These are phyloP conservation scores for Gnathonemus echidnorhynchus DNA, from an alignment of 2,113 vertebrate genomes.

Conservation along the genomic window DNA sequence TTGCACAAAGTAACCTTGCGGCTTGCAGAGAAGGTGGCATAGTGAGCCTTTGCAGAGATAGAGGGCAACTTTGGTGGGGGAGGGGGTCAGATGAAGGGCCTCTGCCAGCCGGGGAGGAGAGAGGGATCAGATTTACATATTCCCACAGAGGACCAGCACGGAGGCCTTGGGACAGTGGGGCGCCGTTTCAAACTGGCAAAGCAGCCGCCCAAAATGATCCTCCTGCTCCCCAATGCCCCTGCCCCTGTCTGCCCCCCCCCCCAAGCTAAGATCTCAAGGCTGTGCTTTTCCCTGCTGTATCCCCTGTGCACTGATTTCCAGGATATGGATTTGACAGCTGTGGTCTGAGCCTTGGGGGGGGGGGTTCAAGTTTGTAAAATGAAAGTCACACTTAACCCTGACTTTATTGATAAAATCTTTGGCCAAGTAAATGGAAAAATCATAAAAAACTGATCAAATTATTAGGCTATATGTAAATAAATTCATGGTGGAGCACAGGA, in stretches of 20 bases:
- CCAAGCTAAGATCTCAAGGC: neutral
- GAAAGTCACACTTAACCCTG: neutral
- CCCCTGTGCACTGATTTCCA: neutral
- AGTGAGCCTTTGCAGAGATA: neutral
- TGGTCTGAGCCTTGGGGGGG: neutral
- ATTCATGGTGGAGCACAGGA: neutral
- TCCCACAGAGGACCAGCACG: neutral
- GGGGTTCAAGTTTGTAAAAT: neutral
- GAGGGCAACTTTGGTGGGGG: slow-evolving; percentile 37
- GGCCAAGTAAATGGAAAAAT: neutral
- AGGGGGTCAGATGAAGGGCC: neutral
- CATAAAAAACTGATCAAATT: neutral
- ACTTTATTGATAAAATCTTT: neutral
- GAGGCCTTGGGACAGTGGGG: neutral
- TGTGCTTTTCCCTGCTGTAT: neutral
- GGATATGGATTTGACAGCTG: neutral
- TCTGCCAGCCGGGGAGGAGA: neutral
- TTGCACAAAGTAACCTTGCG: slow-evolving; percentile 60
- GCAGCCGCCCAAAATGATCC: neutral
- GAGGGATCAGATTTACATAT: neutral
- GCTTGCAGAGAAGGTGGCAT: slow-evolving; percentile 28
- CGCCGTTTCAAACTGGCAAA: neutral
- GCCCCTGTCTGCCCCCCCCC: neutral
- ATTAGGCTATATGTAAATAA: neutral
- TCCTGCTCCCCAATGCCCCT: neutral